Conservation (phyloP, 2,113 vertebrate species). For the Menura novaehollandiae region DNA sequence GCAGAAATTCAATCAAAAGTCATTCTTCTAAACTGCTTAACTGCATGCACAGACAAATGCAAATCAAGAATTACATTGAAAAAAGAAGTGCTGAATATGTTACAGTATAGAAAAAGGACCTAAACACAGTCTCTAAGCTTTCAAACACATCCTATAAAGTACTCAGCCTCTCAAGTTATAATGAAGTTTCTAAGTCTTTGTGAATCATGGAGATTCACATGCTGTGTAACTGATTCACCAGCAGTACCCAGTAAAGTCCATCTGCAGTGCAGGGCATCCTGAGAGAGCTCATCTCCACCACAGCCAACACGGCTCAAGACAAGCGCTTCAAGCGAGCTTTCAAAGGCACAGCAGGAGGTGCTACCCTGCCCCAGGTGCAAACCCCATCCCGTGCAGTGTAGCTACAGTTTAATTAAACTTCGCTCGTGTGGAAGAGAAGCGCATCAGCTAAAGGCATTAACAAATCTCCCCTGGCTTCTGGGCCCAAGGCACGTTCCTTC, state of each 20-base stretch:
- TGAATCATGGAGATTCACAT: fast-evolving
- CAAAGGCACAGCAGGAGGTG: neutral
- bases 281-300: neutral
- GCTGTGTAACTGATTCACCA: fast-evolving
- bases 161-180: neutral
- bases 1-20: neutral
- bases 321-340: neutral
- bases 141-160: neutral
- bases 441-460: neutral
- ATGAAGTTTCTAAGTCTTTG: neutral
- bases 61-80: neutral
- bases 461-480: neutral
- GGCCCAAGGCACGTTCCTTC: no score
- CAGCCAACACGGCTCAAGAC: neutral
- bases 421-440: fast-evolving
- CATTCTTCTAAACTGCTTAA: neutral
- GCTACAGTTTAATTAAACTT: neutral
- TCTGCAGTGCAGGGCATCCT: neutral
- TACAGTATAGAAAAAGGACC: neutral
- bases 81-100: neutral
- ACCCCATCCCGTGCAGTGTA: fast-evolving
- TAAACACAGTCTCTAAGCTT: neutral
- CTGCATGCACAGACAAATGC: neutral
- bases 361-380: neutral
- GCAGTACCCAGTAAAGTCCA: neutral